Evolutionary conservation across 1,140 invertebrate genomes (phyloP), one percentile per base, ranked within the genome.

Genomic region (Tyrophagus putrescentiae): DNA sequence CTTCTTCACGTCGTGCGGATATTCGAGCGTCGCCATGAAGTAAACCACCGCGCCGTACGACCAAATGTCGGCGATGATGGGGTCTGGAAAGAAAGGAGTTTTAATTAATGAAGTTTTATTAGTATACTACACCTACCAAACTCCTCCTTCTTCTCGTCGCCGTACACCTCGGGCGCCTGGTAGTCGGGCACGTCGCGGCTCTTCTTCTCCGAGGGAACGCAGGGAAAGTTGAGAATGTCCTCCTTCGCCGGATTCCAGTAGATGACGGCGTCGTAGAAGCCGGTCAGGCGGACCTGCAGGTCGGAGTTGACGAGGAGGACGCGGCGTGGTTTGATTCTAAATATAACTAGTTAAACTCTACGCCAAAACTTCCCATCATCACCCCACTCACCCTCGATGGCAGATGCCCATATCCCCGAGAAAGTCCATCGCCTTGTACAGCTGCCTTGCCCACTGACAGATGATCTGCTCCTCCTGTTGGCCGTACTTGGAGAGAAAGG

Each of bases 161-260:
- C 56, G 21, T 57, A 41, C 16, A 57, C 56, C 44, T 57, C 56
- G 4, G 56, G 56, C 9, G 56, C 56, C 29, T 57, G 56, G 31
- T 16, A 57, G 16, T 29, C n/a, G 9, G 56, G 56, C 23, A 21
- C 45, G 31, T 48, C 45, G 11, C 21, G 52, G 44, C 32, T 33
- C 7, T 29, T 57, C 32, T 29, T 29, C 4, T n/a, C 11, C 56
- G 16, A 16, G 6, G 56, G 56, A 57, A 57, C 7, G 31, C 56
- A 57, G n/a, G 56, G 31, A 52, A 57, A 16, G 56, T 57, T 57
- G 28, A 18, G 16, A 27, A 57, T 34, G 32, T 57, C 56, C 21
- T 57, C 56, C 44, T 57, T 57, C 4, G 9, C 21, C n/a, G 28
- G n/a, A 57, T 57, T 33, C 56, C 56, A 57, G 21, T 57, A 57